These are phyloP conservation scores for Prunella fulvescens DNA, from an alignment of 2,113 vertebrate genomes.

Conservation along the genomic window DNA sequence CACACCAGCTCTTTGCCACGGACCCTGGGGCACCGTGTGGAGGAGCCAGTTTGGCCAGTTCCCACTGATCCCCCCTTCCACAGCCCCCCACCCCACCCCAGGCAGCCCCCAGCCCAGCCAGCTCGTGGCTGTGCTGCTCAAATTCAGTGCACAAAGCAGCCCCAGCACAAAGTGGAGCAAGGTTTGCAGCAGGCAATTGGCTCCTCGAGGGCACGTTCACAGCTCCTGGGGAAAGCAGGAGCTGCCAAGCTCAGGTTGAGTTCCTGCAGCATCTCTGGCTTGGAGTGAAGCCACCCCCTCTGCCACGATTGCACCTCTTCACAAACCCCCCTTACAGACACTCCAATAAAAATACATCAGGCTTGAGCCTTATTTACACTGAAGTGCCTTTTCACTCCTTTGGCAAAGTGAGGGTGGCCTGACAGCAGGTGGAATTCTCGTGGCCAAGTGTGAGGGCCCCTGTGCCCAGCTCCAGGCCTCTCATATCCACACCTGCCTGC, in stretches of 20 bases:
- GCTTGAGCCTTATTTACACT: neutral
- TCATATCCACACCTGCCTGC: fast-evolving
- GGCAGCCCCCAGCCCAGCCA: fast-evolving
- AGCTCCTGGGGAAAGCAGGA: neutral
- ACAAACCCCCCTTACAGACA: neutral
- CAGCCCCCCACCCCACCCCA: neutral
- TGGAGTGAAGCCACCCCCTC: neutral
- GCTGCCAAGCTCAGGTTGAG: neutral
- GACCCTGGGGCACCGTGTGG: neutral
- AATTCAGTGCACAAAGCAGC: neutral
- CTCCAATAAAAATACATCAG: neutral
- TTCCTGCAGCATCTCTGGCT: neutral
- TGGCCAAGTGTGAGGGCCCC: neutral
- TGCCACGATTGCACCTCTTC: neutral
- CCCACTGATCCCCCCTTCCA: too few species aligned
- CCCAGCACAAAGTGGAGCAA: neutral
- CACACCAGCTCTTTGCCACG: neutral
- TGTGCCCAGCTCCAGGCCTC: neutral
- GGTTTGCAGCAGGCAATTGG: neutral
- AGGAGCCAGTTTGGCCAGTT: fast-evolving
- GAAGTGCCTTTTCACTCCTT: neutral
- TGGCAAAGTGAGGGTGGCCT: neutral
- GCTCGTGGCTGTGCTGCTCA: neutral
- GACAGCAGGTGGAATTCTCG: neutral
- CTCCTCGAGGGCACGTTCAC: neutral